Evolutionary conservation across 2,797 vertebrate species (phyloP), one percentile per base, ranked within the genome.

Genomic region (Poeciliopsis paucimaculata): DNA sequence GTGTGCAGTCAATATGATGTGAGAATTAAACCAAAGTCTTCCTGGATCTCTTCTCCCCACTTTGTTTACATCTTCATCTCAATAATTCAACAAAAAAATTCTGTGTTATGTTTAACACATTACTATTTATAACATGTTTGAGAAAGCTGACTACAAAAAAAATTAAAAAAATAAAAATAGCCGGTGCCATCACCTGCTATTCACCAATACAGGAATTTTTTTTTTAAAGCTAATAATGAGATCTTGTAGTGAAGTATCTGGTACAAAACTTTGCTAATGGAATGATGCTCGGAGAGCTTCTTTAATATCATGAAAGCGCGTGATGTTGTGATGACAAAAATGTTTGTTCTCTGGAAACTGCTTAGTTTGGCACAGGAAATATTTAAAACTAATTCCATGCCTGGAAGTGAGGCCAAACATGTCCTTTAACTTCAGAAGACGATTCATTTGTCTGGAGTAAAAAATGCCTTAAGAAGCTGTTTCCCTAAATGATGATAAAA

Each of bases 181-280:
- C 62, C 57, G 47, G 82, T 60, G 75, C 62, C 43, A 73, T 73
- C 36, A 57, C 82, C 57, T 80, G 71, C 77, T 76, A 49, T 7
- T 28, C 31, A 36, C 10, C 47, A 73, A 12, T 36, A 41, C 49
- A 55, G 73, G 11, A 0, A 74, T 51, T 28, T 53, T 43, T 53
- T 43, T 45, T 68, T 45, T 70, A 70, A 70, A 70, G 66, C 66
- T 43, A 45, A 71, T 26, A 46, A 71, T 18, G 5, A 46, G 20
- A 66, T 20, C 23, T 84, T 82, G 57, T 75, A 43, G 70, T 73
- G 23, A 78, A 71, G 16, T 36, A 39, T 76, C 20, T 72, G 41
- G 43, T 86, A 89, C 66, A 77, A 84, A 84, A 83, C 46, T 60
- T 80, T 79, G 77, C 64, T 76, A 78, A 80, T 85, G 80, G 76